Evolutionary conservation across 2,888 invertebrate species (phyloP).

Genomic region (Amiota mariae): DNA sequence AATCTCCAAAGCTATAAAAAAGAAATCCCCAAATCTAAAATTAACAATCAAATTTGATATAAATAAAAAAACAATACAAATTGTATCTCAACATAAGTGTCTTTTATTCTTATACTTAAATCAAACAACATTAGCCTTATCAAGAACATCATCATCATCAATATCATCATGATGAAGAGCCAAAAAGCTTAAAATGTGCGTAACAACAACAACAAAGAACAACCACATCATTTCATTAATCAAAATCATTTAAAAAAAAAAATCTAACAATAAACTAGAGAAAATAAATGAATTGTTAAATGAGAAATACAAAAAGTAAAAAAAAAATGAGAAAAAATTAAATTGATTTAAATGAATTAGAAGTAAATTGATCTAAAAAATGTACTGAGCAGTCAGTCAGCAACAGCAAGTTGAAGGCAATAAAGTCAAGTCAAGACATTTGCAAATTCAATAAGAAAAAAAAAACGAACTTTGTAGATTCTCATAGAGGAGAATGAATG

Average conservation of each 20-base stretch:
- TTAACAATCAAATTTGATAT: too few species aligned
- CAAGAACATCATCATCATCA: too few species aligned
- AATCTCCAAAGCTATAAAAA: too few species aligned
- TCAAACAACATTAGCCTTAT: too few species aligned
- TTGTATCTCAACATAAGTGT: too few species aligned
- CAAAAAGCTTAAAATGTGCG: too few species aligned
- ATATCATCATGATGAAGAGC: too few species aligned
- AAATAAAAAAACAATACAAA: too few species aligned
- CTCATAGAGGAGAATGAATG: not conserved
- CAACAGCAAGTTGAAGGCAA: not conserved
- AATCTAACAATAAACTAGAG: slow-evolving; percentile 36
- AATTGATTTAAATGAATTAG: slow-evolving; percentile 63
- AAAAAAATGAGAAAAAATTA: too few species aligned
- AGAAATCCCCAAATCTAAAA: too few species aligned
- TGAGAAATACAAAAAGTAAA: slow-evolving; percentile 54
- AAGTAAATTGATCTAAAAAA: slow-evolving; percentile 40
- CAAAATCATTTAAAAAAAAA: slow-evolving; percentile 50
- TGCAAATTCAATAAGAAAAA: not conserved
- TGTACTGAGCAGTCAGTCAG: slow-evolving; percentile 48
- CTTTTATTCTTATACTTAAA: too few species aligned
- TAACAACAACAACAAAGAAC: slow-evolving; percentile 12
- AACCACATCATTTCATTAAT: slow-evolving; percentile 49
- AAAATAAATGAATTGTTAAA: slow-evolving; percentile 39
- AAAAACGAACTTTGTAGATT: slow-evolving; percentile 32
- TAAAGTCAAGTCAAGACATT: not conserved